Evolutionary conservation across 2,888 invertebrate species (phyloP).

Genomic region (Caenorhabditis uteleia): DNA sequence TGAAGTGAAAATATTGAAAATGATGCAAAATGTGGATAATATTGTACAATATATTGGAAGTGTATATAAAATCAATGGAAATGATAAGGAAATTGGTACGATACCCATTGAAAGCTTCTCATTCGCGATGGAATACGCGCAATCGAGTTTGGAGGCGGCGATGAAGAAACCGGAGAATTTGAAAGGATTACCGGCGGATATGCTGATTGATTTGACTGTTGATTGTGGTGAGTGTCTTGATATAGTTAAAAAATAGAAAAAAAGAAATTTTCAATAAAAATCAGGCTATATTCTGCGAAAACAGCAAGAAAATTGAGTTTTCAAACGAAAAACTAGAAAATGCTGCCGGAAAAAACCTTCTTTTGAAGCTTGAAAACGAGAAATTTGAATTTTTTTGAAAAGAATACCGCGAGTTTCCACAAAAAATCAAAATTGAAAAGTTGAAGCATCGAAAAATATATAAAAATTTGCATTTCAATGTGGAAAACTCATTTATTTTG

Average conservation of each 20-base stretch:
- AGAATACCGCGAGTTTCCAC: no score
- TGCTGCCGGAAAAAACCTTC: no score
- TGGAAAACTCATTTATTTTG: no score
- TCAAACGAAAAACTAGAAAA: no score
- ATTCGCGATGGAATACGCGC: conserved; percentile 44
- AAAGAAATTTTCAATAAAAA: neutral
- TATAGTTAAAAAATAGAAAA: neutral
- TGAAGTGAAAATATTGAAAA: conserved; percentile 29
- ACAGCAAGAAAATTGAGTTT: no score
- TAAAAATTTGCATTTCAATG: no score
- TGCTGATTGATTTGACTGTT: conserved; percentile 32
- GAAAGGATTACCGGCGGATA: conserved; percentile 23
- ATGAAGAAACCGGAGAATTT: conserved; percentile 29
- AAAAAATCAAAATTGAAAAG: no score
- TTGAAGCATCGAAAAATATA: no score
- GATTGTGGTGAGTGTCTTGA: conserved; percentile 35
- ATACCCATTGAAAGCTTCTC: conserved; percentile 15
- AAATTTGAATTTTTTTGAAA: no score
- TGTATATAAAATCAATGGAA: neutral
- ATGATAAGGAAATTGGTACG: conserved; percentile 2
- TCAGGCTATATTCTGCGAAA: no score
- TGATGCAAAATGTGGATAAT: conserved; percentile 14
- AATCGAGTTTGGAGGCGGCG: conserved; percentile 26
- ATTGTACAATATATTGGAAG: conserved; percentile 40
- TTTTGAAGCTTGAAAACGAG: no score